A percentile compares a stretch with the other conserved stretches of the same genome.
These are phyloP conservation scores for Serranochromis macrocephalus DNA, from an alignment of 2,113 vertebrate species.

Conservation along the genomic window DNA sequence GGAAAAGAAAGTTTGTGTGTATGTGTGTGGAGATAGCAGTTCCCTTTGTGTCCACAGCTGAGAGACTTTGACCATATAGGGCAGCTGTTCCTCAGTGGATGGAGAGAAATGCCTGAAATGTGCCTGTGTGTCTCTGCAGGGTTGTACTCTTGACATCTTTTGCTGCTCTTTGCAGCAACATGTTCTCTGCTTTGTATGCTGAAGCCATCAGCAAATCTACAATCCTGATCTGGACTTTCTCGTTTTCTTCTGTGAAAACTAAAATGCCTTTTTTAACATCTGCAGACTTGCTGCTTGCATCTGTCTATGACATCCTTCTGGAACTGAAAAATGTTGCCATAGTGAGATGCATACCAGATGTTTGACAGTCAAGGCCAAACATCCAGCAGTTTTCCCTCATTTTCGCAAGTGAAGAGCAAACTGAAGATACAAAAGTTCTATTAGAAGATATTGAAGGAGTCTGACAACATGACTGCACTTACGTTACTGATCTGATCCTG, in stretches of 20 bases:
- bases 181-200: not conserved
- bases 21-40: not conserved
- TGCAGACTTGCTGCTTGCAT: not conserved
- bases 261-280: not conserved
- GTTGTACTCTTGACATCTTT: not conserved
- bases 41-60: slow-evolving; percentile 40
- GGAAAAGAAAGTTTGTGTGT: not conserved
- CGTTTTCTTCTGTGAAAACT: not conserved
- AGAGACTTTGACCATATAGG: slow-evolving; percentile 66
- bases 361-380: not conserved
- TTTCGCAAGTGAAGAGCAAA: not conserved
- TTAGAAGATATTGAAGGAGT: not conserved
- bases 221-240: not conserved
- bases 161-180: not conserved
- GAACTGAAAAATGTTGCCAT: not conserved
- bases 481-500: slow-evolving; percentile 94
- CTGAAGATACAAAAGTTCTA: not conserved
- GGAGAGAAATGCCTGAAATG: slow-evolving; percentile 57
- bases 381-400: not conserved
- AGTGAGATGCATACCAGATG: not conserved
- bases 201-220: not conserved
- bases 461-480: not conserved
- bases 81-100: slow-evolving; percentile 39
- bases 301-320: not conserved
- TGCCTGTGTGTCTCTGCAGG: slow-evolving; percentile 20